Percentiles rank a stretch among this genome's conserved stretches.
phyloP scores from a whole-genome alignment of 2,113 vertebrate species.

The Mus pahari region DNA sequence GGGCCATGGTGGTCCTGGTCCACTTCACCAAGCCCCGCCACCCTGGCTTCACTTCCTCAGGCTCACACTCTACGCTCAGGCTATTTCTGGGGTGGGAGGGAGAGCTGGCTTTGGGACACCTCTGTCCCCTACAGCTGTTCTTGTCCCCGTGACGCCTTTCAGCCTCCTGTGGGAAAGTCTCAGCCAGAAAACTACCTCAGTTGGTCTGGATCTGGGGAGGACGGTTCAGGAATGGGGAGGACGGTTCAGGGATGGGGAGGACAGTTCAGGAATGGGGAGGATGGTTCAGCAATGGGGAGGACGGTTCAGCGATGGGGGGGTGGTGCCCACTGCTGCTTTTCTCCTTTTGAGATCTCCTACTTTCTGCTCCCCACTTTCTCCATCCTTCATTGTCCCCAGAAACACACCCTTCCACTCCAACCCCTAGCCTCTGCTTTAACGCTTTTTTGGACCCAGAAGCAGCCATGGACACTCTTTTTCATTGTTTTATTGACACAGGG shows the following conservation, averaged over 20 bases:
- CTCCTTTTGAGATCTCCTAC: background rate
- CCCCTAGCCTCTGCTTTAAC: background rate
- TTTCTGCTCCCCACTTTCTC: background rate
- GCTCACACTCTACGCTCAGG: background rate
- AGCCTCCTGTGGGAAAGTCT: constrained; percentile 62
- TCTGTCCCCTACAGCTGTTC: constrained; percentile 59
- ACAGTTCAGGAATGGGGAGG: background rate
- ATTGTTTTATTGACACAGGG: background rate
- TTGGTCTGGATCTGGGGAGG: background rate
- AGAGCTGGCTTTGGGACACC: constrained; percentile 4
- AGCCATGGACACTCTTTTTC: background rate
- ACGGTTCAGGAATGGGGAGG: background rate
- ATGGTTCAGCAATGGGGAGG: background rate
- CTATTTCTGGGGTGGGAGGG: constrained; percentile 58
- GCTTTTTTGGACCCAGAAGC: fast-evolving
- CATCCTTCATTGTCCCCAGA: background rate
- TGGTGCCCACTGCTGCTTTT: background rate
- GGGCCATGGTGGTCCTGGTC: background rate
- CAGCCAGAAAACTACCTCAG: constrained; percentile 55
- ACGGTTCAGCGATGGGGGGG: background rate
- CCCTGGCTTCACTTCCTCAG: background rate
- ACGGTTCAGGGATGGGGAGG: background rate
- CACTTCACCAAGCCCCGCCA: background rate
- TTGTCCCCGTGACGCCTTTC: constrained; percentile 21
- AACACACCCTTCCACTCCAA: background rate